Percentiles rank a stretch among this genome's conserved stretches.
These are phyloP conservation scores for Lasiurus cinereus DNA, from an alignment of 2,113 vertebrate genomes.

Conservation along the genomic window DNA sequence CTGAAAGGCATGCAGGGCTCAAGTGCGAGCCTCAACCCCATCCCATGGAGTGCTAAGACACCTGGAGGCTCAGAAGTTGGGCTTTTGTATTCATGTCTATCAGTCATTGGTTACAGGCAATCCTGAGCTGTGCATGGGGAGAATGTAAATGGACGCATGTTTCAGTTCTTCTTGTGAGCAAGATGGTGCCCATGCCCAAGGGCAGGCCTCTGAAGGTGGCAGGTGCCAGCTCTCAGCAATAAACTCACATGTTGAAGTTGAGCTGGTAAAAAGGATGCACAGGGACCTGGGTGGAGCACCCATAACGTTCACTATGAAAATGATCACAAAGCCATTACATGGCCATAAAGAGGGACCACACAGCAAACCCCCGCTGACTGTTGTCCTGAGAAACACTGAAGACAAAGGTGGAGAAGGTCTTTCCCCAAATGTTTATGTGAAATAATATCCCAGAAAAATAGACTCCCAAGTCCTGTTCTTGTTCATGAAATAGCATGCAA, in stretches of 20 bases:
- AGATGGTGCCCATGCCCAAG: background rate
- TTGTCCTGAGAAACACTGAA: background rate
- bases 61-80: background rate
- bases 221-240: background rate
- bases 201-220: background rate
- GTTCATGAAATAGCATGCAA: background rate
- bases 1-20: background rate
- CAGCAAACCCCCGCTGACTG: background rate
- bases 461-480: background rate
- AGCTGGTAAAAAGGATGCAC: background rate
- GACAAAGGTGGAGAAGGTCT: background rate
- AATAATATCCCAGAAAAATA: background rate
- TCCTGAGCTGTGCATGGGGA: background rate
- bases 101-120: background rate
- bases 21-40: background rate
- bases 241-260: background rate
- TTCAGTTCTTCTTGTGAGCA: background rate
- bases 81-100: background rate
- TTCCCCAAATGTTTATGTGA: conserved; percentile 9
- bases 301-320: background rate
- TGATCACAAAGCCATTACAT: background rate
- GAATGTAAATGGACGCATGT: background rate
- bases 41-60: background rate
- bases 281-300: background rate
- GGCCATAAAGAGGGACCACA: background rate